Evolutionary conservation across 2,888 invertebrate genomes (phyloP).

Genomic region (Amiota communis): DNA sequence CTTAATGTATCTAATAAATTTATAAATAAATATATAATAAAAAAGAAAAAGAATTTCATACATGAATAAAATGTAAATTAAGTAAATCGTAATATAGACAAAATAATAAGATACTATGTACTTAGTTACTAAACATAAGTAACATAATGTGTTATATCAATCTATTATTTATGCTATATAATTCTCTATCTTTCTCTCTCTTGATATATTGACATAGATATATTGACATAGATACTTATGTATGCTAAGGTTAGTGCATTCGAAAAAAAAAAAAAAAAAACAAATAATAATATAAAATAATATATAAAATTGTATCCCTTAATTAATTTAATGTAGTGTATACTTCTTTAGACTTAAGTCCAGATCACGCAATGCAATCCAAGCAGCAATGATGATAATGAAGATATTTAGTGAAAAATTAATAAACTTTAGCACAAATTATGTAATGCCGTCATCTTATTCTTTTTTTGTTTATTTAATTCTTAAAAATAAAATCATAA

Average conservation of each 20-base stretch:
- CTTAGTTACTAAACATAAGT: neutral
- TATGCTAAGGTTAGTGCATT: slow-evolving; percentile 73
- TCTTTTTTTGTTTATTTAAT: slow-evolving; percentile 46
- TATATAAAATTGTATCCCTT: too few relatives aligned
- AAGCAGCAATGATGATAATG: slow-evolving; percentile 45
- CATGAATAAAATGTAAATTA: neutral
- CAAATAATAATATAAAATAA: slow-evolving; percentile 49
- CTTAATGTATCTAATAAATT: neutral
- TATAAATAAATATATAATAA: slow-evolving; percentile 31
- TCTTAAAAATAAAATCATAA: slow-evolving; percentile 37
- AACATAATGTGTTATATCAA: slow-evolving; percentile 55
- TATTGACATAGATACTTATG: slow-evolving; percentile 29
- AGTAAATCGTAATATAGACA: too few relatives aligned
- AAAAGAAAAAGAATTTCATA: slow-evolving; percentile 28
- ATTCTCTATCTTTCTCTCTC: slow-evolving; percentile 41
- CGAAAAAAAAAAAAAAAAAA: too few relatives aligned
- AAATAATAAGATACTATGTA: too few relatives aligned
- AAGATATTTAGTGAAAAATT: slow-evolving; percentile 59
- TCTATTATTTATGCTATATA: slow-evolving; percentile 60
- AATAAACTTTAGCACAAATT: slow-evolving; percentile 57
- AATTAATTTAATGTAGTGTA: slow-evolving; percentile 54
- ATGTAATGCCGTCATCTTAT: slow-evolving; percentile 46
- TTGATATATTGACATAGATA: neutral
- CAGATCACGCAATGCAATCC: slow-evolving; percentile 6
- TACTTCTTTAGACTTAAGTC: slow-evolving; percentile 1